Evolutionary conservation across 23 tunicate species (phyloP).

Genomic region (Halocynthia roretzi): DNA sequence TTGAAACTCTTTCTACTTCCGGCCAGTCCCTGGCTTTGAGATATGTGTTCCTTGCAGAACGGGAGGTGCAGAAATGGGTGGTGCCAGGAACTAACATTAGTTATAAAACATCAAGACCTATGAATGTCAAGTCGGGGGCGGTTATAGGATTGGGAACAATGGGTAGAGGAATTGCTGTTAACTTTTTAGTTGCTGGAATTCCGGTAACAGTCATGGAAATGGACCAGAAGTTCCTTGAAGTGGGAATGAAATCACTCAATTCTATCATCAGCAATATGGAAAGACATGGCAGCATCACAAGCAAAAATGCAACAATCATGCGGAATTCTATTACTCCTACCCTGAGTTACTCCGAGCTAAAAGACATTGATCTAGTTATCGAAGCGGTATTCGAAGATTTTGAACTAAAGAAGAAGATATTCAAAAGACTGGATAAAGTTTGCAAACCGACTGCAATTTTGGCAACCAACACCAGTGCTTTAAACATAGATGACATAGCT

Average conservation of each 20-base stretch:
- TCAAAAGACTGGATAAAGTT: conserved; percentile 34
- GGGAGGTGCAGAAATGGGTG: conserved; percentile 52
- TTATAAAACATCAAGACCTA: conserved; percentile 25
- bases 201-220: conserved; percentile 52
- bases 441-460: conserved; percentile 75
- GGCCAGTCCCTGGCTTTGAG: conserved; percentile 60
- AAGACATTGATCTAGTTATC: conserved; percentile 71
- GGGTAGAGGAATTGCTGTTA: conserved; percentile 77
- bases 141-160: conserved; percentile 90
- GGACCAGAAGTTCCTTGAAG: conserved; percentile 18
- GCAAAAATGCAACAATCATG: conserved; percentile 16
- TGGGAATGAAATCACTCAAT: conserved; percentile 16
- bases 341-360: conserved; percentile 17
- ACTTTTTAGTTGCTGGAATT: conserved; percentile 31
- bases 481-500: conserved; percentile 67
- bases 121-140: conserved; percentile 38
- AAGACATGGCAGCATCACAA: conserved; percentile 16
- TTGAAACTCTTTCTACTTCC: conserved; percentile 13
- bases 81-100: conserved; percentile 19
- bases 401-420: conserved; percentile 59
- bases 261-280: conserved; percentile 35
- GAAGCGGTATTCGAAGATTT: conserved; percentile 87
- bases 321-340: conserved; percentile 13
- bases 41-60: conserved; percentile 71
- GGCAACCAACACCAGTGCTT: conserved; percentile 75